Percentiles rank a stretch among this genome's conserved stretches.
phyloP scores from a whole-genome alignment of 2,113 vertebrate genomes.

The Echinops telfairi region DNA sequence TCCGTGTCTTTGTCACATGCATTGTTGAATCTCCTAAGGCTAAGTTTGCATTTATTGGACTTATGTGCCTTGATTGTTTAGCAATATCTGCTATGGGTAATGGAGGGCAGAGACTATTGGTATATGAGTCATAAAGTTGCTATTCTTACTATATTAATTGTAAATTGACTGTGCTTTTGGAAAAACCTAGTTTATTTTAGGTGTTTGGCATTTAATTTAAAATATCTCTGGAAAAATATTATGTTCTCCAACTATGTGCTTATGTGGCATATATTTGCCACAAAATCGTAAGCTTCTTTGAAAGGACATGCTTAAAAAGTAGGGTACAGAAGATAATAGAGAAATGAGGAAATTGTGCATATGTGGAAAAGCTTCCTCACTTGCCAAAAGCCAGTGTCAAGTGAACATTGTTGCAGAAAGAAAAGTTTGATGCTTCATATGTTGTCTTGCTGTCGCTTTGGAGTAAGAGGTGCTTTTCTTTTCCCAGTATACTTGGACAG shows the following conservation, averaged over 20 bases:
- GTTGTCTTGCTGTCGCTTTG: conserved; percentile 47
- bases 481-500: conserved; percentile 42
- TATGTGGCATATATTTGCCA: not conserved
- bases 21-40: not conserved
- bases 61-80: not conserved
- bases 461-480: conserved; percentile 47
- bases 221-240: not conserved
- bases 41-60: not conserved
- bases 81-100: not conserved
- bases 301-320: not conserved
- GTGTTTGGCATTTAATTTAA: not conserved
- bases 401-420: conserved; percentile 49
- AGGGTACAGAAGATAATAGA: not conserved
- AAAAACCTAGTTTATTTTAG: not conserved
- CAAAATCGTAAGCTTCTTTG: not conserved
- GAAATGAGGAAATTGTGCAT: not conserved
- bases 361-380: conserved; percentile 49
- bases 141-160: not conserved
- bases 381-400: conserved; percentile 59
- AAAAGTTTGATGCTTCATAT: conserved; percentile 41
- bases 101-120: not conserved
- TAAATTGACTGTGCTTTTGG: not conserved
- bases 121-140: not conserved
- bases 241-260: not conserved
- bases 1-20: not conserved